Percentiles rank a stretch among this genome's conserved stretches.
Evolutionary conservation across 2,888 invertebrate genomes (phyloP).

Genomic region (Scaptodrosophila latifasciaeformis): DNA sequence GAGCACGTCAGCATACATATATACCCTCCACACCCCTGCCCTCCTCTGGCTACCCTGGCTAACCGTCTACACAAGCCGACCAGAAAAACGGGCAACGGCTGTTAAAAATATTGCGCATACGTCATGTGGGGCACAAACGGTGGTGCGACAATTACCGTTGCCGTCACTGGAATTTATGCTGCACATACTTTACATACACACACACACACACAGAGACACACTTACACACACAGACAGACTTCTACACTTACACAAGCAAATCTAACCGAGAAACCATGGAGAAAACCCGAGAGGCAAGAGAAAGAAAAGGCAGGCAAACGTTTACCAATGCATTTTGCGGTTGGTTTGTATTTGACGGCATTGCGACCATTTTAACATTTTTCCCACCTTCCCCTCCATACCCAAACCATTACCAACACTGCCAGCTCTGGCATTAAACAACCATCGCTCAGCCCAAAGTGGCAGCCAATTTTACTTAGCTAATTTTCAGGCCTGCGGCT

Average conservation of each 20-base stretch:
- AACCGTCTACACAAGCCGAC: background rate
- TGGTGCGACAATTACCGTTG: slow-evolving; percentile 60
- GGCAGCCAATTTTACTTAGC: slow-evolving; percentile 60
- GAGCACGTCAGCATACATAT: slow-evolving; percentile 41
- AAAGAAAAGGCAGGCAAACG: no score
- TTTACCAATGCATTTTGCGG: slow-evolving; percentile 44
- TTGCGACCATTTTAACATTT: slow-evolving; percentile 3
- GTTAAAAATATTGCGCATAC: slow-evolving; percentile 54
- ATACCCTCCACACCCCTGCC: slow-evolving; percentile 11
- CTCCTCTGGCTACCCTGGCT: background rate
- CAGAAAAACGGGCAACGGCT: background rate
- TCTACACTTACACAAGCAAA: no score
- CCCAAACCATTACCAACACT: background rate
- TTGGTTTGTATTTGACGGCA: background rate
- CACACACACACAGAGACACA: no score
- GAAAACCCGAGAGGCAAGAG: no score
- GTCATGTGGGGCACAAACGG: slow-evolving; percentile 48
- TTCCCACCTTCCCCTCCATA: background rate
- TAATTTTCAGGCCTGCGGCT: slow-evolving; percentile 47
- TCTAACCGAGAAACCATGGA: no score
- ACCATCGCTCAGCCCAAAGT: slow-evolving; percentile 36
- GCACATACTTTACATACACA: slow-evolving; percentile 31
- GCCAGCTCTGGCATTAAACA: no score
- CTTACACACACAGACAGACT: background rate
- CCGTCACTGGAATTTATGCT: slow-evolving; percentile 57